Evolutionary conservation across 1,140 invertebrate genomes (phyloP), one percentile per base, ranked within the genome.

Genomic region (Musca vetustissima): DNA sequence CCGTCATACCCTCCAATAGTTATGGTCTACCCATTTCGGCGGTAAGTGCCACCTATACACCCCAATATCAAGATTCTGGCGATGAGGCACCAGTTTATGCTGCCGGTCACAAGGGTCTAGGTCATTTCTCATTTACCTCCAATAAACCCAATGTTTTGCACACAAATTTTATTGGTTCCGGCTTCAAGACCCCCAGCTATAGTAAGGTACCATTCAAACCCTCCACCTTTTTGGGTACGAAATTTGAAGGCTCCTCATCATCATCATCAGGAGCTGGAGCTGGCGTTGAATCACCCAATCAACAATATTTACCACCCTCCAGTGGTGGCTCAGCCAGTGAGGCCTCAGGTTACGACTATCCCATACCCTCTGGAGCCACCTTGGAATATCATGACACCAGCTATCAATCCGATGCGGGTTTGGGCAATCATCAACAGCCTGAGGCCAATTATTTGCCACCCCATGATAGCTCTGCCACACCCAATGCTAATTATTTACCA

Each of bases 141-240:
- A 80, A 73, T 59, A 80, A 79, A 53, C 78, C 78, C 1, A 73
- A 76, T 47, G 78, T 74, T 1, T 70, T 80, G 0, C 55, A 61
- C 22, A 61, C 43, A 2, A 43, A 43, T 9, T 49, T 48, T 11
- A 49, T 47, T 14, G 55, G 65, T 11, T 48, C 47, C 9, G 11
- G 43, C 24, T 65, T 53, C 25, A 25, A 22, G 36, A 15, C 25
- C 15, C 32, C 24, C 15, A 11, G 28, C 8, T 47, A 24, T 15
- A 74, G 15, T 43, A 77, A 77, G 69, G 71, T 74, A 1, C 78
- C 78, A 0, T 80, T 80, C 53, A 78, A 77, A 70, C 78, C 78
- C 11, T 78, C 78, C 64, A 74, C 75, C n/a, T 80, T 80, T 14
- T 61, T 80, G 22, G 78, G 78, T 1, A 72, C 75, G 72, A 78